Evolutionary conservation across 2,797 vertebrate genomes (phyloP).

Genomic region (Pteronotus mesoamericanus): DNA sequence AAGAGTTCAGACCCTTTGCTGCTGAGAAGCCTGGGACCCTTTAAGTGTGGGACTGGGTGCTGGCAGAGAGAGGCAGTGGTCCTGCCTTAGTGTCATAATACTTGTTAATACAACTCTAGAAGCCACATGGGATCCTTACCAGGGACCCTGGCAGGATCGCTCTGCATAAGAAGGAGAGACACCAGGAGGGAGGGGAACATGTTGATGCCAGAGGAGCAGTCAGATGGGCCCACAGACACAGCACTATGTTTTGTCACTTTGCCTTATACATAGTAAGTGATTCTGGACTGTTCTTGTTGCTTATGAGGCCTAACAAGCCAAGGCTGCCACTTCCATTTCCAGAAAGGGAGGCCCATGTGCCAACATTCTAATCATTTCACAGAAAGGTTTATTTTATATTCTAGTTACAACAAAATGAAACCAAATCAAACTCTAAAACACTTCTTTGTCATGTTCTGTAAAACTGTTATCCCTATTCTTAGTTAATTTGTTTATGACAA

Average conservation of each 20-base stretch:
- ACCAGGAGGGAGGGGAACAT: background rate
- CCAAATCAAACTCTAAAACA: background rate
- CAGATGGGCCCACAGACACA: rapidly evolving
- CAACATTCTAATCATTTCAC: background rate
- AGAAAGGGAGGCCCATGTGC: background rate
- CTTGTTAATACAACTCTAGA: background rate
- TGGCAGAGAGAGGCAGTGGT: background rate
- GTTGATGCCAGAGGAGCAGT: rapidly evolving
- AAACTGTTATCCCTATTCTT: background rate
- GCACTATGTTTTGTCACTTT: no score
- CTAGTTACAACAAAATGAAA: background rate
- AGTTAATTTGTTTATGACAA: background rate
- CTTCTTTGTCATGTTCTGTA: background rate
- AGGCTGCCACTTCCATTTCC: background rate
- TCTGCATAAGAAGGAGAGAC: background rate
- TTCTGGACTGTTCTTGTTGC: no score
- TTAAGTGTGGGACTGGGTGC: background rate
- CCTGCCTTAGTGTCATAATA: background rate
- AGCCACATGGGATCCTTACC: rapidly evolving
- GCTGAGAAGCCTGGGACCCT: background rate
- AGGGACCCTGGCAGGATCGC: rapidly evolving
- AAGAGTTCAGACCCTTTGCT: background rate
- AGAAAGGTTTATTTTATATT: background rate
- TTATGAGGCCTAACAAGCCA: background rate
- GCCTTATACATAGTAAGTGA: background rate